These are phyloP conservation scores for Epinotia demarniana DNA, from an alignment of 2,888 invertebrate species.

Conservation along the genomic window DNA sequence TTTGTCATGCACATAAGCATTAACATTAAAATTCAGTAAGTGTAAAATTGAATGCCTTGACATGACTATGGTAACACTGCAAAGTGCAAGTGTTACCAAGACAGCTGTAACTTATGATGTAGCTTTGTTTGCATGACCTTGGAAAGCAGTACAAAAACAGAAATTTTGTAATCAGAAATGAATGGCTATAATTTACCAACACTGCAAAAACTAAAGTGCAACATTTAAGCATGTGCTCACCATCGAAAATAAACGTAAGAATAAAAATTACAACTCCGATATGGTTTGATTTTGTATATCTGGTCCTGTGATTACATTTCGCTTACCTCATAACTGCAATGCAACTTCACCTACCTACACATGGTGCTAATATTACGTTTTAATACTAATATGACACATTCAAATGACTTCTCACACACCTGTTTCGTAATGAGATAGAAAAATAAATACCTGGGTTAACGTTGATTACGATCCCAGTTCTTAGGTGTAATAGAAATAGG, in stretches of 20 bases:
- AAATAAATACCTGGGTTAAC: slow-evolving; percentile 43
- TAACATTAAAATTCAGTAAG: neutral
- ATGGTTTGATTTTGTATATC: slow-evolving; percentile 1
- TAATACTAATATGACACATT: slow-evolving; percentile 55
- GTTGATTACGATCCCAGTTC: slow-evolving; percentile 42
- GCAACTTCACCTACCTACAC: slow-evolving; percentile 58
- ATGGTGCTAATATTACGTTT: slow-evolving; percentile 57
- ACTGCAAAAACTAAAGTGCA: slow-evolving; percentile 7
- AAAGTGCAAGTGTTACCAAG: slow-evolving; percentile 24
- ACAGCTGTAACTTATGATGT: slow-evolving; percentile 38
- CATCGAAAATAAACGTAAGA: slow-evolving; percentile 24
- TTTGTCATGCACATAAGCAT: neutral
- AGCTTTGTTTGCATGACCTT: slow-evolving; percentile 44
- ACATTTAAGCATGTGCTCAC: slow-evolving; percentile 41
- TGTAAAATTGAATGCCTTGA: neutral
- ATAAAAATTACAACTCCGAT: neutral
- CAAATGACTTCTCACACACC: slow-evolving; percentile 53
- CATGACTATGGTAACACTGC: slow-evolving; percentile 30
- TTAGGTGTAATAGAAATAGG: slow-evolving; percentile 54
- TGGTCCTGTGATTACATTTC: slow-evolving; percentile 30
- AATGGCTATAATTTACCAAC: slow-evolving; percentile 6
- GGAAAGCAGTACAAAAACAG: slow-evolving; percentile 28
- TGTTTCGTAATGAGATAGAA: slow-evolving; percentile 54
- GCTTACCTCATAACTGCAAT: slow-evolving; percentile 46
- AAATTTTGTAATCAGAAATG: slow-evolving; percentile 21